phyloP scores from a whole-genome alignment of 2,888 invertebrate genomes.

The Drosophila heteroneura region DNA sequence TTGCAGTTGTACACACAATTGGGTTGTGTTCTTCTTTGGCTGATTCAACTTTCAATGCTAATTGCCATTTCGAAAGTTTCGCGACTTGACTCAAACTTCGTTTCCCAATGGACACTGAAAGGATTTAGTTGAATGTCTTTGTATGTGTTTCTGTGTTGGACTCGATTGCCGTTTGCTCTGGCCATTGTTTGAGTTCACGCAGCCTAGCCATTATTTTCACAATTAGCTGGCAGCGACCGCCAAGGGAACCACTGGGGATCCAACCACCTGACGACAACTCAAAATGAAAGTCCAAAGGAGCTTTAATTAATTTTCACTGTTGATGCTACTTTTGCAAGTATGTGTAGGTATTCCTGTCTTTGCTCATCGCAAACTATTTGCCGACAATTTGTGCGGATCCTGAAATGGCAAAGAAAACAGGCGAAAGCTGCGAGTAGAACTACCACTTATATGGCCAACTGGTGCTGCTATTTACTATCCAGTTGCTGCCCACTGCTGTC shows the following conservation, averaged over 20 bases:
- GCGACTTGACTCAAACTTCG: slow-evolving; percentile 71
- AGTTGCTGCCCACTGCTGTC: slow-evolving; percentile 7
- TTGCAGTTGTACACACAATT: slow-evolving; percentile 37
- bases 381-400: slow-evolving; percentile 44
- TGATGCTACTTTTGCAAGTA: slow-evolving; percentile 3
- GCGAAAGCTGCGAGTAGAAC: slow-evolving; percentile 16
- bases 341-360: slow-evolving; percentile 40
- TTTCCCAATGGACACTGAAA: slow-evolving; percentile 46
- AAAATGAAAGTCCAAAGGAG: slow-evolving; percentile 46
- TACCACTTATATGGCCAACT: slow-evolving; percentile 39
- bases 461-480: slow-evolving; percentile 44
- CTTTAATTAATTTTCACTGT: slow-evolving; percentile 70
- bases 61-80: slow-evolving; percentile 77
- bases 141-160: slow-evolving; percentile 20
- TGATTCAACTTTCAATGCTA: slow-evolving; percentile 61
- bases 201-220: slow-evolving; percentile 77
- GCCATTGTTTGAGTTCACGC: slow-evolving; percentile 75
- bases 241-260: slow-evolving; percentile 22
- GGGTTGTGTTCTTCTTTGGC: slow-evolving; percentile 20
- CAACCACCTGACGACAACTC: slow-evolving; percentile 58
- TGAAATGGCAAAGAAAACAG: slow-evolving; percentile 35
- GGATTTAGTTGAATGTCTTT: slow-evolving; percentile 20
- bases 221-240: slow-evolving; percentile 59
- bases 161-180: slow-evolving; percentile 63
- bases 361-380: slow-evolving; percentile 61